Conservation (phyloP, 2,888 invertebrate species). For the Papilio demoleus region DNA sequence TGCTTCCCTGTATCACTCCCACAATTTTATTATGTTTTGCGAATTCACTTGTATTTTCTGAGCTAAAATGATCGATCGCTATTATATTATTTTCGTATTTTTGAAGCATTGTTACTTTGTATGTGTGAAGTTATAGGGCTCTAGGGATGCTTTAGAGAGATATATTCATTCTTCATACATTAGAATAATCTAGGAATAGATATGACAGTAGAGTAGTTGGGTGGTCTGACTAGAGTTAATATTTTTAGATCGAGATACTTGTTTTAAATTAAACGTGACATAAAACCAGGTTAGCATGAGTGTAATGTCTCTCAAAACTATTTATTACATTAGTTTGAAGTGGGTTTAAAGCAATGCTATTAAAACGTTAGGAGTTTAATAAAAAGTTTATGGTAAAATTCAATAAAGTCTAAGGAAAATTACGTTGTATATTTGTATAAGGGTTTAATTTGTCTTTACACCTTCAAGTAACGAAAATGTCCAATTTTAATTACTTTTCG, state of each 20-base stretch:
- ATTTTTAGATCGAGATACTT: no score
- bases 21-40: constrained; percentile 75
- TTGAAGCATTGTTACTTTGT: constrained; percentile 54
- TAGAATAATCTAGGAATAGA: neutral
- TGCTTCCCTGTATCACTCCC: constrained; percentile 77
- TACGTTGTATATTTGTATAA: no score
- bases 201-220: neutral
- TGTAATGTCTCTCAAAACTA: no score
- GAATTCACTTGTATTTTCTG: constrained; percentile 69
- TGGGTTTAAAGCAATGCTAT: no score
- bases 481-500: constrained; percentile 1
- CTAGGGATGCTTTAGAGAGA: constrained; percentile 58
- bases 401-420: no score
- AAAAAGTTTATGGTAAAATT: no score
- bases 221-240: neutral
- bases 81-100: constrained; percentile 51
- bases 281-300: no score
- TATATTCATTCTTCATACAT: constrained; percentile 14
- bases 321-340: no score
- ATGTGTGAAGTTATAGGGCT: constrained; percentile 76
- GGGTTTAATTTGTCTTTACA: neutral
- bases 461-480: neutral
- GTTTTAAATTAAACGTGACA: neutral
- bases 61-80: constrained; percentile 72
- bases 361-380: no score